Evolutionary conservation across 2,888 invertebrate species (phyloP), one percentile per base, ranked within the genome.

Genomic region (Aphidoletes aphidimyza): DNA sequence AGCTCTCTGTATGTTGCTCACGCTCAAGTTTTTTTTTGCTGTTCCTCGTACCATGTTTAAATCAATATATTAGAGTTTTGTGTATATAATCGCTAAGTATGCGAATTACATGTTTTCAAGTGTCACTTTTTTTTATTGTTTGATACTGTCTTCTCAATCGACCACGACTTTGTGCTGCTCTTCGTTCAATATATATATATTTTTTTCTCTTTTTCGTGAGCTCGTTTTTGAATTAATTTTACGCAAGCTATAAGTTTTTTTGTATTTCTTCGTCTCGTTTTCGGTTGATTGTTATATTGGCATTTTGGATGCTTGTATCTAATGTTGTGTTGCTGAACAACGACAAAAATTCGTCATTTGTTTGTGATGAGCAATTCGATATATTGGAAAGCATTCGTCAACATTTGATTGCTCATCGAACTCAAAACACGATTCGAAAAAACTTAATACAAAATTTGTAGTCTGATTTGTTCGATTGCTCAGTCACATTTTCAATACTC

Each of bases 1-100:
- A n/a, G n/a, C n/a, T n/a, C n/a, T n/a, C 39, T 81, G 37, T 81
- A n/a, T 37, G 37, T 37, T 81, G 81, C 37, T 81, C 37, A 81
- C 81, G 37, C 22, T 81, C 81, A 37, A 1, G n/a, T 81, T 22
- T n/a, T n/a, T n/a, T n/a, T n/a, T n/a, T n/a, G n/a, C n/a, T n/a
- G n/a, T n/a, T n/a, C n/a, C n/a, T n/a, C n/a, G n/a, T n/a, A 81
- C 36, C 81, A 81, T 81, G 37, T 81, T 81, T 37, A n/a, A 81
- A 81, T 81, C 81, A 81, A 81, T 81, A 81, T 37, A 81, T 22
- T 37, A 81, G 69, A 69, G 69, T 30, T 69, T 69, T 69, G 69
- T 69, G 69, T 69, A 69, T 69, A 69, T 69, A 69, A 26, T 69
- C 69, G 26, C 69, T 69, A 69, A 34, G 69, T 69, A 69, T 69